Evolutionary conservation across 2,888 invertebrate species (phyloP), one percentile per base, ranked within the genome.

Genomic region (Shargacucullia verbasci): DNA sequence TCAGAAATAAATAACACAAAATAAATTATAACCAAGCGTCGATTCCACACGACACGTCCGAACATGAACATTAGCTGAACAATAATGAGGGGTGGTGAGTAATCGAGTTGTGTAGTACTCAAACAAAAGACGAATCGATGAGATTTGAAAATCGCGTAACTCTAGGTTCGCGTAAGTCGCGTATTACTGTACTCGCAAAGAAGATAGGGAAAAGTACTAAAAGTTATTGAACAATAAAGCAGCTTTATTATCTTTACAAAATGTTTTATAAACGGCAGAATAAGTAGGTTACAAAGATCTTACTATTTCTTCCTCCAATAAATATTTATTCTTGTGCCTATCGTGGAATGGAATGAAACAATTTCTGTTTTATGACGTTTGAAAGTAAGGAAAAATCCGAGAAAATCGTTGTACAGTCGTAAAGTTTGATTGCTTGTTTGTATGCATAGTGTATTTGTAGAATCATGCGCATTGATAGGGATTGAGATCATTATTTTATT

Each of bases 281-380:
- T 63, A 74, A 73, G 54, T 63, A 71, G 55, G 59, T 61, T 58
- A 62, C 55, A 37, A 54, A 47, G 41, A 52, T 60, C 55, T 50
- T 46, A 57, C 40, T 61, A 70, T 63, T 52, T 52, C 25, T 58
- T 2, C 1, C 13, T 13, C 14, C 65, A 69, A 75, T 73, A 75
- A 75, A 73, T 73, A 75, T 73, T 73, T 75, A 72, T 69, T 52
- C 35, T 27, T 59, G 35, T 39, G 61, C 55, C 65, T 60, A 58
- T 71, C 35, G 34, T 25, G 27, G 40, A 35, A 50, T 55, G 41
- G 10, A 53, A 50, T 50, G 59, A 59, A 75, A 71, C 72, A 72
- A 68, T 75, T 61, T 71, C 55, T 49, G 33, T 71, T 73, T 75
- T 73, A 73, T 60, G 69, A 71, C 60, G 53, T 55, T 57, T 20